Conservation (phyloP, 2,888 invertebrate species). For the Sceliomorpha sp. region DNA sequence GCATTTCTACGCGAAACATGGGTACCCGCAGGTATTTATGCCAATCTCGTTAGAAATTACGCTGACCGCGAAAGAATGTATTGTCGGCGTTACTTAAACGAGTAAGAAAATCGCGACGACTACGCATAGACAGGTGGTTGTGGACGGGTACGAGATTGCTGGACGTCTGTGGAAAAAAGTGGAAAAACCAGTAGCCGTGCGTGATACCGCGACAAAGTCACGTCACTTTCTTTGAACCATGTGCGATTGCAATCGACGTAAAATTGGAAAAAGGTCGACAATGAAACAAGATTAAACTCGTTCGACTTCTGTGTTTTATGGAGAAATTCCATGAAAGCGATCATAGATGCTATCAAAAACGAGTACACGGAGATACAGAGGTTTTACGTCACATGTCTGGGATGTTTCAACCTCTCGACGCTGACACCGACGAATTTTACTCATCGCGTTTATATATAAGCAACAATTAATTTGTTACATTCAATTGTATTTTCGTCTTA, state of each 20-base stretch:
- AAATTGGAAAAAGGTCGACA: conserved; percentile 49
- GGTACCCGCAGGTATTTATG: conserved; percentile 59
- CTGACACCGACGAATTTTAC: conserved; percentile 42
- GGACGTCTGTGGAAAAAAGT: conserved; percentile 42
- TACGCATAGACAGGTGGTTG: conserved; percentile 47
- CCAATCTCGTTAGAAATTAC: conserved; percentile 60
- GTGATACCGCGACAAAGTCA: conserved; percentile 47
- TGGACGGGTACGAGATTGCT: conserved; percentile 17
- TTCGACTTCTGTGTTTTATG: conserved; percentile 38
- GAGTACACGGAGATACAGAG: conserved; percentile 18
- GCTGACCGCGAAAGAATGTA: conserved; percentile 49
- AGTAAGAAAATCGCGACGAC: conserved; percentile 37
- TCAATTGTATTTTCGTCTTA: no score
- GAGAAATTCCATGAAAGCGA: conserved; percentile 47
- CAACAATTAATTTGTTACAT: conserved; percentile 46
- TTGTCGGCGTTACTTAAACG: conserved; percentile 31
- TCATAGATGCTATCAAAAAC: conserved; percentile 49
- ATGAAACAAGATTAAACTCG: conserved; percentile 50
- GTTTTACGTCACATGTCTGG: conserved; percentile 36
- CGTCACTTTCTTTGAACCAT: conserved; percentile 45
- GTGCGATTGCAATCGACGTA: conserved; percentile 40
- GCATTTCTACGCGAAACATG: conserved; percentile 58
- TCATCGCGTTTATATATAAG: conserved; percentile 25
- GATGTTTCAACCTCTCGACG: conserved; percentile 31
- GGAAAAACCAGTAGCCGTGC: conserved; percentile 38